A percentile compares a stretch with the other conserved stretches of the same genome.
phyloP scores from a whole-genome alignment of 2,113 vertebrate genomes.

The Circaetus cinerascens region DNA sequence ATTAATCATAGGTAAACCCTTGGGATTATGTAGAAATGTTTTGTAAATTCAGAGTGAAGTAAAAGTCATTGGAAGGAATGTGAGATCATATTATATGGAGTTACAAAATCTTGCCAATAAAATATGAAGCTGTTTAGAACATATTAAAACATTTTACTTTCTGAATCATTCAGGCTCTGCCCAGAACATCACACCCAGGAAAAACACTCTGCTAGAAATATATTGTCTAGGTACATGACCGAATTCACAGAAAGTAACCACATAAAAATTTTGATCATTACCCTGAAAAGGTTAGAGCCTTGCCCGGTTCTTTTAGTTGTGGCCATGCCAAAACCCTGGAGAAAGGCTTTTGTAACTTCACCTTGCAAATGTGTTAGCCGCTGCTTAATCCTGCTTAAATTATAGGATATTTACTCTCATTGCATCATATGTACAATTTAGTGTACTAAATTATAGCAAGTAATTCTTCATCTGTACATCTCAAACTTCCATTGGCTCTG shows the following conservation, averaged over 20 bases:
- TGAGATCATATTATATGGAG: neutral
- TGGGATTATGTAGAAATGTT: conserved; percentile 47
- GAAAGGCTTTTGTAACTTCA: neutral
- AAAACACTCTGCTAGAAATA: neutral
- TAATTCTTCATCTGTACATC: neutral
- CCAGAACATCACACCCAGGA: neutral
- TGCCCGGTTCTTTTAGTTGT: neutral
- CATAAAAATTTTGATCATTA: neutral
- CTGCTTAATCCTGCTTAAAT: neutral
- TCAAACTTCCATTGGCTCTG: neutral
- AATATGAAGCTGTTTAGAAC: neutral
- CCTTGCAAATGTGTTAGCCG: neutral
- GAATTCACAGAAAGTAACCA: neutral
- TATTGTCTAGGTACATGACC: neutral
- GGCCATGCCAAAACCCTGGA: neutral
- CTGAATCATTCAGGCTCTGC: neutral
- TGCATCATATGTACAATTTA: neutral
- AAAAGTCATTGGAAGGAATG: conserved; percentile 24
- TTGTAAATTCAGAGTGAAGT: conserved; percentile 53
- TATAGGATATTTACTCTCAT: neutral
- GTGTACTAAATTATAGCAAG: neutral
- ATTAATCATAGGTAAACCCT: conserved; percentile 76
- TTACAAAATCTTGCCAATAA: neutral
- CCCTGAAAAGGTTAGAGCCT: neutral
- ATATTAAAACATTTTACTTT: neutral